Conservation (phyloP, 2,888 invertebrate species). For the Automeris io region DNA sequence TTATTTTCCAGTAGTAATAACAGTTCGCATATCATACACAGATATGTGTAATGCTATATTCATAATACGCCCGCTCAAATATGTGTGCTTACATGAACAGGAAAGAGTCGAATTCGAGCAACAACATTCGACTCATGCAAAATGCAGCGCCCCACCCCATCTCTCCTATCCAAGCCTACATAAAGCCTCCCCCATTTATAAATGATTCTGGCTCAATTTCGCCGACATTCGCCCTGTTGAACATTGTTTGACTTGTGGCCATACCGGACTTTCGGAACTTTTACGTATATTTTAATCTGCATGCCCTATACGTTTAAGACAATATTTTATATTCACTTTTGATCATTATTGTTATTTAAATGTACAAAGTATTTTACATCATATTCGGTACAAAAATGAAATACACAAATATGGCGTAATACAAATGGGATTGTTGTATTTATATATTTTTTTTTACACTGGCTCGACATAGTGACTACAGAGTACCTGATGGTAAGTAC, state of each 20-base stretch:
- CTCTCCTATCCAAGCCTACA: constrained; percentile 32
- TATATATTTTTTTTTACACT: too few species aligned
- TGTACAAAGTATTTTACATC: too few species aligned
- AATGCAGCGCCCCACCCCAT: constrained; percentile 55
- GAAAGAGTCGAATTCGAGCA: constrained; percentile 29
- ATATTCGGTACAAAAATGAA: too few species aligned
- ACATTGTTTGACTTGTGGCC: constrained; percentile 64
- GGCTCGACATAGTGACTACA: too few species aligned
- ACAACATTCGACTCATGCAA: constrained; percentile 60
- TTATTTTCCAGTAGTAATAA: too few species aligned
- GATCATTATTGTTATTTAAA: too few species aligned
- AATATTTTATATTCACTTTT: too few species aligned
- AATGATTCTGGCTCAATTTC: constrained; percentile 71
- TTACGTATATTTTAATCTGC: not conserved
- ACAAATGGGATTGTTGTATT: too few species aligned
- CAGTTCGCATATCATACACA: constrained; percentile 14
- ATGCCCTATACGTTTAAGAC: not conserved
- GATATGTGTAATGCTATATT: not conserved
- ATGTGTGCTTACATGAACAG: constrained; percentile 2
- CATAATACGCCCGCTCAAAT: not conserved
- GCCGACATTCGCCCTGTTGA: constrained; percentile 36
- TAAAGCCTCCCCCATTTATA: constrained; percentile 54
- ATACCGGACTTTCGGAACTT: constrained; percentile 16
- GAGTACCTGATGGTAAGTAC: too few species aligned
- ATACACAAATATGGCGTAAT: too few species aligned